Conservation (phyloP, 2,888 invertebrate species). For the Hemaris fuciformis region DNA sequence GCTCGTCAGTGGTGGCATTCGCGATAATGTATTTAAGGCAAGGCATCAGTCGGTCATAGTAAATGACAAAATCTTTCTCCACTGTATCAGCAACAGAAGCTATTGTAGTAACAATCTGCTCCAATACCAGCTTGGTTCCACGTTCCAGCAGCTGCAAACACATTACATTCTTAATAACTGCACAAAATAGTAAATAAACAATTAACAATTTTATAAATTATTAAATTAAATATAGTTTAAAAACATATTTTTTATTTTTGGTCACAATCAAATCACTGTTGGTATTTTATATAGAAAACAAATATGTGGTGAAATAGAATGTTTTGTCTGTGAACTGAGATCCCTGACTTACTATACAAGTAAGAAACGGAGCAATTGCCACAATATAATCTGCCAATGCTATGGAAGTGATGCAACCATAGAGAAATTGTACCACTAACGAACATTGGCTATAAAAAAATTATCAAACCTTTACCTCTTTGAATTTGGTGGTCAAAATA, state of each 20-base stretch:
- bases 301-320: no score
- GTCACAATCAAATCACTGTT: no score
- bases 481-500: constrained; percentile 95
- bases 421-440: constrained; percentile 64
- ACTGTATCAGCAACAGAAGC: constrained; percentile 99
- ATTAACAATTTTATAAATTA: no score
- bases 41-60: constrained; percentile 96
- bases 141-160: constrained; percentile 88
- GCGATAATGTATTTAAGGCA: constrained; percentile 98
- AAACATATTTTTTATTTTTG: no score
- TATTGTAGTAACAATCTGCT: constrained; percentile 99
- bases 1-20: constrained; percentile 93
- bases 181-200: not conserved
- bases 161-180: not conserved
- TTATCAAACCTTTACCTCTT: constrained; percentile 83
- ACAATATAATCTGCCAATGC: constrained; percentile 72
- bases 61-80: constrained; percentile 96
- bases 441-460: constrained; percentile 63
- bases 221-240: no score
- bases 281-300: no score
- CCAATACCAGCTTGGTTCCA: constrained; percentile 97
- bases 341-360: constrained; percentile 63
- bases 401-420: constrained; percentile 72
- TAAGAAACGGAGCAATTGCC: constrained; percentile 69
- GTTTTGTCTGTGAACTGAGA: constrained; percentile 75